Evolutionary conservation across 2,888 invertebrate species (phyloP), one percentile per base, ranked within the genome.

Genomic region (Papilio demoleus): DNA sequence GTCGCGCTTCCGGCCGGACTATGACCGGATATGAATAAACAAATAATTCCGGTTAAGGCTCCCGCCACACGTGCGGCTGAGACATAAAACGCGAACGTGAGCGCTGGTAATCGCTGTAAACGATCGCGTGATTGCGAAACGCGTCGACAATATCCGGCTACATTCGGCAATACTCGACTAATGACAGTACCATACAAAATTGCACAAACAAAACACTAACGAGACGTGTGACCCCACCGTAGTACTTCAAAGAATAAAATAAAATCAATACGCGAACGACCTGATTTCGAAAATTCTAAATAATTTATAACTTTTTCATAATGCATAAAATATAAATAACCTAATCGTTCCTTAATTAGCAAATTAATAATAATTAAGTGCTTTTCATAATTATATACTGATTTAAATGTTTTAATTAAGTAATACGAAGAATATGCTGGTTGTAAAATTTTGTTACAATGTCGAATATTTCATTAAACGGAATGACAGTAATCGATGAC

Each of bases 401-500:
- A n/a, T n/a, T n/a, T n/a, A n/a, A n/a, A n/a, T n/a, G n/a, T n/a
- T n/a, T n/a, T n/a, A n/a, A n/a, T n/a, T n/a, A n/a, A n/a, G n/a
- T n/a, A n/a, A n/a, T n/a, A n/a, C n/a, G n/a, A n/a, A n/a, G n/a
- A n/a, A n/a, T n/a, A n/a, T n/a, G n/a, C n/a, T n/a, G n/a, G n/a
- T n/a, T n/a, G n/a, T n/a, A n/a, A n/a, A n/a, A 31, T 9, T n/a
- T 31, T 58, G 14, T 45, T 31, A 58, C 58, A 58, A 38, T 68
- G 71, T 72, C 67, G 62, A 71, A 64, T 45, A 31, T 19, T 63
- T 68, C 56, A 58, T 72, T 71, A 69, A 66, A 73, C 67, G 67
- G 76, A 75, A 75, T 74, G 73, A 58, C 61, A 64, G 63, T 75
- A 76, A 77, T 77, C 76, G 76, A 72, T 71, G 71, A 50, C 67